Base-by-base conservation (phyloP, 1,140 invertebrate genomes). In the Phthorimaea operculella region DNA sequence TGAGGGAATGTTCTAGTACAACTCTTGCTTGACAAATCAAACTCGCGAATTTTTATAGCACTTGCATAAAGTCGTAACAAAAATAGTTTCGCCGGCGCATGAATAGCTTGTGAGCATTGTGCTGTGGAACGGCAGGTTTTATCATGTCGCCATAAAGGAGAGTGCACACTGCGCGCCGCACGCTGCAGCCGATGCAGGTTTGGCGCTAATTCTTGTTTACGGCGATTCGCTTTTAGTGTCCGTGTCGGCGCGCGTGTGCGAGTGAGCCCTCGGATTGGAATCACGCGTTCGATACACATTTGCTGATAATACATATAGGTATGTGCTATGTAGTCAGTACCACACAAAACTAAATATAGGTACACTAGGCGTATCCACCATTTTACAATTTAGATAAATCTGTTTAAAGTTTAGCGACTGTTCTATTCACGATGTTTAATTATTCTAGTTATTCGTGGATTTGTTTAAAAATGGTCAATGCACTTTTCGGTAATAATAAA, bases 131-230 rank as follows among this genome's bases (percentile, higher is more conserved):
- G 59, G 59, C 55, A 65, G 65, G 70, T 76, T 78, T 74, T 79
- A 76, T 78, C 66, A 68, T 70, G 63, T 70, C 69, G 70, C 71
- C 66, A 73, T 80, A 80, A 76, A 78, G 71, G 67, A 70, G 71
- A 79, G 76, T 80, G 72, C 72, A 72, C 21, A 28, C 21, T 28
- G 21, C 21, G 6, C 21, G 21, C 21, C 6, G 63, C 21, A 28
- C 21, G 21, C 21, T 28, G 63, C 67, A 70, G 70, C 71, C 72
- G 62, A 73, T 74, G 72, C 70, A 72, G 66, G 74, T 76, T 78
- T 64, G 70, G 70, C 70, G 66, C 73, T 81, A 78, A 83, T 76
- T 80, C 79, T 76, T 79, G 77, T 79, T 83, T 80, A 82, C 74
- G 72, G 69, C 73, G 68, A 73, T 70, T 73, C 72, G 74, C 76